These are phyloP conservation scores for Rotaria macrura DNA, from an alignment of 2,888 invertebrate species.

Conservation along the genomic window DNA sequence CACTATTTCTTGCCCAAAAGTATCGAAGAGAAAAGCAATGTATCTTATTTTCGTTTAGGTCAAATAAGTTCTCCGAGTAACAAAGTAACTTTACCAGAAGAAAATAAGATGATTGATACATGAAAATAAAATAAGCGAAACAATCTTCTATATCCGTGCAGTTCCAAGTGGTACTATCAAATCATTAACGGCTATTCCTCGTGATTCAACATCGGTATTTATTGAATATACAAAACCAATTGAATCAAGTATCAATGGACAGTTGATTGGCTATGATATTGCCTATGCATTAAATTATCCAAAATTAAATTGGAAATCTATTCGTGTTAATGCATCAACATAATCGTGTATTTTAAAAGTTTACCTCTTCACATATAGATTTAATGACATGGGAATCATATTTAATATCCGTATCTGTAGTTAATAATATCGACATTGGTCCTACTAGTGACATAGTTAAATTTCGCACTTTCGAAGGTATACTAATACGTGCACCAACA, in stretches of 20 bases:
- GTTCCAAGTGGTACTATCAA: constrained; percentile 90
- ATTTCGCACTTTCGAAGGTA: constrained; percentile 88
- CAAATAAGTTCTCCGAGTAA: constrained; percentile 71
- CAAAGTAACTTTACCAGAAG: constrained; percentile 71
- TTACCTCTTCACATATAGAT: constrained; percentile 67
- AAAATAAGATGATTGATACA: constrained; percentile 62
- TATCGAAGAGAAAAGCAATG: too few species aligned
- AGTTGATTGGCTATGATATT: constrained; percentile 81
- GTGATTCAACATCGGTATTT: constrained; percentile 85
- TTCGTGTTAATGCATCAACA: constrained; percentile 35
- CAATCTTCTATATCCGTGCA: constrained; percentile 48
- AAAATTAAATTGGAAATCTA: constrained; percentile 27
- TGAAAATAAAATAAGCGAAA: neutral
- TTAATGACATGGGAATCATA: constrained; percentile 96
- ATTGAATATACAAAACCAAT: constrained; percentile 88
- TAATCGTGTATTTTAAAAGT: constrained; percentile 61
- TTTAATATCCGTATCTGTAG: constrained; percentile 82
- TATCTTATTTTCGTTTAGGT: constrained; percentile 38
- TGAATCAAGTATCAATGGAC: constrained; percentile 85
- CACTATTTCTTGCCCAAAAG: too few species aligned
- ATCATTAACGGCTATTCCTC: constrained; percentile 82
- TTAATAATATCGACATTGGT: constrained; percentile 88
- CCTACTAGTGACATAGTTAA: constrained; percentile 77
- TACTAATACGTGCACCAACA: constrained; percentile 80
- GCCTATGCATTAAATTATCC: constrained; percentile 62